Base-by-base conservation (phyloP, 53 echinoderm and acorn worm genomes). In the Antedon mediterranea region DNA sequence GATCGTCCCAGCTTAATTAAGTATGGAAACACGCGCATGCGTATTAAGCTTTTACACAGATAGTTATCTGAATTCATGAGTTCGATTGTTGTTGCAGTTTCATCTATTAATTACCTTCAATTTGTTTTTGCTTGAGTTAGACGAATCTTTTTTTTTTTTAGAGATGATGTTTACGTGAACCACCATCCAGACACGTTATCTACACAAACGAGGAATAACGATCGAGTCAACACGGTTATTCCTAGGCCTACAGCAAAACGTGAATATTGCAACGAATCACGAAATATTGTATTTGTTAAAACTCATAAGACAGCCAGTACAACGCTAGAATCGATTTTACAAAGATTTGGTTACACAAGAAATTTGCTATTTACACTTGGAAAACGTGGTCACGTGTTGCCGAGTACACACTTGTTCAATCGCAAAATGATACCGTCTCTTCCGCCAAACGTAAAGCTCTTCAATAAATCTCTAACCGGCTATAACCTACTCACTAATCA, bases 371-470 rank as follows among this genome's bases (percentile, higher is more conserved):
- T 57, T 57, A 57, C 57, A 15, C 57, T 57, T 5, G 57, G 57
- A 15, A 57, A 70, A 31, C 28, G 32, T 0, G 71, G 79, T 18
- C 79, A 79, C 29, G 32, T 71, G 7, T 79, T 30, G 26, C 71
- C 79, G 20, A 71, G 71, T 14, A 4, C 23, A 28, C 31, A 79
- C 23, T 28, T 79, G 15, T 79, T 79, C 32, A 57, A 79, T 4
- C 79, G 79, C 4, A 79, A 11, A 13, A 79, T 71, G 71, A 79
- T 79, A 28, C 71, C 79, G 18, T 31, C 71, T 8, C 31, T 79
- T 4, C 57, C 57, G 14, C 9, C 11, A 57, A 71, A 71, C 8
- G 26, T 9, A 0, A 79, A 79, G 31, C 57, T 57, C 23, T 71
- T 32, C 4, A 31, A 70, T 30, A 28, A 79, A 32, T 0, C 71